phyloP scores from a whole-genome alignment of 2,797 vertebrate species.

The Parauchenoglanis punctatus region DNA sequence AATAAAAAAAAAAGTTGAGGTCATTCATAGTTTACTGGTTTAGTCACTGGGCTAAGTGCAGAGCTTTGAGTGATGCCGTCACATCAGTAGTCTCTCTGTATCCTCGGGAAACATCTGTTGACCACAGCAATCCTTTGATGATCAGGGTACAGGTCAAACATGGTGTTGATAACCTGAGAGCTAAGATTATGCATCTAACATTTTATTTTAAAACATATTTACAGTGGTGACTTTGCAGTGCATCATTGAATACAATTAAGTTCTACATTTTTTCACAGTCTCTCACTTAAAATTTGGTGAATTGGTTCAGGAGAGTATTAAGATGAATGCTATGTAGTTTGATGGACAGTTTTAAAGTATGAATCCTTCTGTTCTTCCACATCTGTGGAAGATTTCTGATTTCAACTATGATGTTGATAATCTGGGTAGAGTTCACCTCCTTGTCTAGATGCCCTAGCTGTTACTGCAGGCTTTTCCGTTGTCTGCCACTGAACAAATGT shows the following conservation, averaged over 20 bases:
- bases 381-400: not conserved
- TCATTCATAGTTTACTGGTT: slow-evolving; percentile 73
- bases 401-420: not conserved
- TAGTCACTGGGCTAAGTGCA: slow-evolving; percentile 30
- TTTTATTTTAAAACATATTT: not conserved
- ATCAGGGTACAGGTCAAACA: not conserved
- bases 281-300: not conserved
- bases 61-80: slow-evolving; percentile 19
- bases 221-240: not conserved
- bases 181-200: not conserved
- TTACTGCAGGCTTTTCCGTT: slow-evolving; percentile 19
- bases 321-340: not conserved
- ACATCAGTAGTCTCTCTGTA: slow-evolving; percentile 43
- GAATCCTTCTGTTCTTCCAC: not conserved
- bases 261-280: not conserved
- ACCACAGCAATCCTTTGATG: slow-evolving; percentile 1
- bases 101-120: slow-evolving; percentile 14
- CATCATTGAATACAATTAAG: not conserved
- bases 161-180: not conserved
- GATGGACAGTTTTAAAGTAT: slow-evolving; percentile 5
- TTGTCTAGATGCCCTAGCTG: slow-evolving; percentile 12
- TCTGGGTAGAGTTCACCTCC: not conserved
- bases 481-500: slow-evolving; percentile 43
- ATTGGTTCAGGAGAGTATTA: not conserved
- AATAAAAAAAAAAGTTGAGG: slow-evolving; percentile 58